Conservation (phyloP, 2,888 invertebrate genomes). For the Hemithea aestivaria region DNA sequence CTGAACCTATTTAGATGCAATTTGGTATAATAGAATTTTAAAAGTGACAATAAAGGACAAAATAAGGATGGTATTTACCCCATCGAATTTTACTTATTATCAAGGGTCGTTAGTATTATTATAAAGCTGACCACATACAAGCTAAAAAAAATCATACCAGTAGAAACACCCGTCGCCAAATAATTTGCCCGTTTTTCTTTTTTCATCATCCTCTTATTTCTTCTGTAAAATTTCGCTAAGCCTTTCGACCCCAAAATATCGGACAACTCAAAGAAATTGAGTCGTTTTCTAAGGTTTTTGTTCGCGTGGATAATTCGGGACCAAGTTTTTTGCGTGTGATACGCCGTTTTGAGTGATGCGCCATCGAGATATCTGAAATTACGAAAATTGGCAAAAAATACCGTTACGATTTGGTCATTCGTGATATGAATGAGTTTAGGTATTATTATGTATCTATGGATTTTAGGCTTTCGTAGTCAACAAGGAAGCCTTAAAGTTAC, state of each 20-base stretch:
- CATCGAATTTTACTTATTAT: no score
- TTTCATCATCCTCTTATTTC: constrained; percentile 39
- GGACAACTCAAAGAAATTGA: constrained; percentile 54
- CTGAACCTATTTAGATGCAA: no score
- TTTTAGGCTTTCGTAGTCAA: no score
- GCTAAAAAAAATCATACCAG: constrained; percentile 32
- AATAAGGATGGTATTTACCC: no score
- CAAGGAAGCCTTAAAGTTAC: no score
- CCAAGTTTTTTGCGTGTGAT: constrained; percentile 45
- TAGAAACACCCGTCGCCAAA: constrained; percentile 32
- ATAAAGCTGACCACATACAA: background rate
- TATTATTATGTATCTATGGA: no score
- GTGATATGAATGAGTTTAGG: no score
- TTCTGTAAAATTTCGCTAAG: constrained; percentile 47
- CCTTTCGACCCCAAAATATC: constrained; percentile 50
- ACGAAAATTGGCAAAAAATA: background rate
- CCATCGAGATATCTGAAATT: constrained; percentile 54
- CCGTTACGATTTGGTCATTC: no score
- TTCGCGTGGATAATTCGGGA: constrained; percentile 49
- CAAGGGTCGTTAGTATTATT: no score
- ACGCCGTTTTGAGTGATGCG: constrained; percentile 45
- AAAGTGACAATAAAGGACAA: no score
- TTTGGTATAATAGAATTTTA: no score
- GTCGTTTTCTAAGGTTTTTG: constrained; percentile 42
- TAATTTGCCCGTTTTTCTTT: constrained; percentile 42